phyloP scores from a whole-genome alignment of 1,140 invertebrate genomes.

The Hycleus cichorii region DNA sequence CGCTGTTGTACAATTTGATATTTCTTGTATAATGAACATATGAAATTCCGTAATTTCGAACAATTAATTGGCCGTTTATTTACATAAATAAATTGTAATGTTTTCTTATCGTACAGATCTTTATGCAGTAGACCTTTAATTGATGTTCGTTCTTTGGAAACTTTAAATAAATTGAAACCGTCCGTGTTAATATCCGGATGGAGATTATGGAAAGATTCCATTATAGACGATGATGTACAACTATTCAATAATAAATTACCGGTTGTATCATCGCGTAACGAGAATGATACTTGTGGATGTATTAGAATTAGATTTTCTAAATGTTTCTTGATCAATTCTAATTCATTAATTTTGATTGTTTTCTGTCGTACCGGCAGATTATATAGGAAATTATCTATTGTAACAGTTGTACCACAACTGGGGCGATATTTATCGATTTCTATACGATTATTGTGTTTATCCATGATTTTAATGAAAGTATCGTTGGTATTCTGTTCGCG shows the following conservation, averaged over 20 bases:
- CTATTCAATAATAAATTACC: slow-evolving; percentile 50
- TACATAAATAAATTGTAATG: slow-evolving; percentile 55
- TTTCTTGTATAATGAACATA: slow-evolving; percentile 40
- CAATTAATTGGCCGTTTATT: slow-evolving; percentile 52
- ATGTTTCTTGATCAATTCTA: slow-evolving; percentile 48
- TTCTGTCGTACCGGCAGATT: slow-evolving; percentile 55
- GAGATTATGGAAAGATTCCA: slow-evolving; percentile 46
- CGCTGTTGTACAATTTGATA: slow-evolving; percentile 27
- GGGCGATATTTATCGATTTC: slow-evolving; percentile 34
- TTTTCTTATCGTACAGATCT: slow-evolving; percentile 40
- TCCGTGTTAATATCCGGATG: slow-evolving; percentile 44
- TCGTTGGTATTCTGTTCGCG: slow-evolving; percentile 36
- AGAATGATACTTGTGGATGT: slow-evolving; percentile 50
- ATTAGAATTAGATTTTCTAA: slow-evolving; percentile 53
- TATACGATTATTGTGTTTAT: slow-evolving; percentile 6
- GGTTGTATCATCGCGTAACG: slow-evolving; percentile 52
- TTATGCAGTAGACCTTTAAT: slow-evolving; percentile 50
- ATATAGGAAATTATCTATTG: slow-evolving; percentile 53
- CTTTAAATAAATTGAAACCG: slow-evolving; percentile 44
- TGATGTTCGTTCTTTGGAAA: slow-evolving; percentile 45
- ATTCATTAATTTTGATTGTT: slow-evolving; percentile 47
- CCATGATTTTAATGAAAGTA: slow-evolving; percentile 47
- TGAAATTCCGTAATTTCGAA: slow-evolving; percentile 46
- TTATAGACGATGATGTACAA: slow-evolving; percentile 46
- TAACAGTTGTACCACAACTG: slow-evolving; percentile 56